These are phyloP conservation scores for Syritta pipiens DNA, from an alignment of 2,888 invertebrate genomes.

Conservation along the genomic window DNA sequence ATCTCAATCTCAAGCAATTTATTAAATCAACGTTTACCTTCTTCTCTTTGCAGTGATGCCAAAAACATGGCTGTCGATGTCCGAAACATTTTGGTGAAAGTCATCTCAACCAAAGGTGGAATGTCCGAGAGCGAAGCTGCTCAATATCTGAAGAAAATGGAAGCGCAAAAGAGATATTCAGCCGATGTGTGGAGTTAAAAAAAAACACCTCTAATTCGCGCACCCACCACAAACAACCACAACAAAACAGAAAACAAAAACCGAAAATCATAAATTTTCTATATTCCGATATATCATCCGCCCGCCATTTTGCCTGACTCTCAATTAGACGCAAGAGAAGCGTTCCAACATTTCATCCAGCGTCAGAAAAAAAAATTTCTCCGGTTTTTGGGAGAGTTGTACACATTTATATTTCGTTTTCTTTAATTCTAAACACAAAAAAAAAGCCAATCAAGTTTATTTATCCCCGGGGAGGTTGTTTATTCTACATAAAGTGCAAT, in stretches of 20 bases:
- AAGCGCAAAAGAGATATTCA: constrained; percentile 97
- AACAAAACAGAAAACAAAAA: neutral
- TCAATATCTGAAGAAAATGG: constrained; percentile 97
- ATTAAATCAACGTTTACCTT: neutral
- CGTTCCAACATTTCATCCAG: neutral
- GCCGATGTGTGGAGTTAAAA: constrained; percentile 98
- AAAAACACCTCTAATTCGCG: neutral
- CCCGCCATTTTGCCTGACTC: constrained; percentile 21
- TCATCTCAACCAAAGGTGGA: constrained; percentile 91
- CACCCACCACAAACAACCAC: neutral
- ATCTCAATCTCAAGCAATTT: neutral
- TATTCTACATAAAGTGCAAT: constrained; percentile 58
- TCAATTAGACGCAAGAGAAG: neutral
- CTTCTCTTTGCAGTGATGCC: constrained; percentile 88
- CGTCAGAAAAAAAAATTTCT: constrained; percentile 14
- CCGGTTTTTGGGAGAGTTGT: constrained; percentile 26
- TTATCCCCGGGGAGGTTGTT: constrained; percentile 43
- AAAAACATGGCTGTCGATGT: constrained; percentile 99
- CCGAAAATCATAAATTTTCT: constrained; percentile 3
- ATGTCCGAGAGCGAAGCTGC: constrained; percentile 92
- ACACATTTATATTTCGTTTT: constrained; percentile 3
- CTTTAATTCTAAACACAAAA: constrained; percentile 14
- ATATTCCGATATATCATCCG: constrained; percentile 14
- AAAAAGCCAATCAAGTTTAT: constrained; percentile 6
- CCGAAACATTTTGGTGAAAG: constrained; percentile 91